Evolutionary conservation across 2,888 invertebrate species (phyloP).

Genomic region (Acrobasis suavella): DNA sequence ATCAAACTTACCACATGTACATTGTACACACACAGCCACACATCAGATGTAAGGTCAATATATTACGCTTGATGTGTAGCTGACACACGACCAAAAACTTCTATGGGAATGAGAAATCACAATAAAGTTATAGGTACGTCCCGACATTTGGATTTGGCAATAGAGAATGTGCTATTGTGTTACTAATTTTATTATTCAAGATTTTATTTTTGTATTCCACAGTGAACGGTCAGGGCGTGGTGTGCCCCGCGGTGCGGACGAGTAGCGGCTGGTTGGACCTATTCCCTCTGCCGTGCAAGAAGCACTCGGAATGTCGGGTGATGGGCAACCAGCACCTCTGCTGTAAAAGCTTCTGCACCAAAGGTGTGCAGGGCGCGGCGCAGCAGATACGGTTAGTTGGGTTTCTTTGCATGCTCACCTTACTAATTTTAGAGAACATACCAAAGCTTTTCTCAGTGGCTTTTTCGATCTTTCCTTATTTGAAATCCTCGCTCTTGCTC

Average conservation of each 20-base stretch:
- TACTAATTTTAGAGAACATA: neutral
- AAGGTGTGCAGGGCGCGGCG: constrained; percentile 59
- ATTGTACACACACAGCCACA: too few species aligned
- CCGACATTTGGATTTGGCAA: too few species aligned
- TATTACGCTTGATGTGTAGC: too few species aligned
- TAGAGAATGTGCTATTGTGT: too few species aligned
- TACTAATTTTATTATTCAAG: neutral
- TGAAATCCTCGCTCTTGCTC: too few species aligned
- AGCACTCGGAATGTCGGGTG: constrained; percentile 77
- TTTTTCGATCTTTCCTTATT: too few species aligned
- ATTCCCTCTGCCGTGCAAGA: constrained; percentile 81
- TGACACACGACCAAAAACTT: too few species aligned
- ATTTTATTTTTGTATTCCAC: constrained; percentile 24
- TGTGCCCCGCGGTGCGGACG: constrained; percentile 72
- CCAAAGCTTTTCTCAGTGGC: too few species aligned
- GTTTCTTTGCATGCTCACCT: constrained; percentile 1
- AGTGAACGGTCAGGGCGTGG: constrained; percentile 59
- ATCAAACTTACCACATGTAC: too few species aligned
- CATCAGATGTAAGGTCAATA: too few species aligned
- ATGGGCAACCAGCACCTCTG: constrained; percentile 81
- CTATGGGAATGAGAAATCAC: too few species aligned
- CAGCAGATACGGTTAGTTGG: constrained; percentile 52
- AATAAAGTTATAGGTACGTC: too few species aligned
- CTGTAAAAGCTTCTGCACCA: constrained; percentile 80
- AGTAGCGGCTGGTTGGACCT: constrained; percentile 77